Evolutionary conservation across 2,113 vertebrate species (phyloP).

Genomic region (Chloropsis hardwickii): DNA sequence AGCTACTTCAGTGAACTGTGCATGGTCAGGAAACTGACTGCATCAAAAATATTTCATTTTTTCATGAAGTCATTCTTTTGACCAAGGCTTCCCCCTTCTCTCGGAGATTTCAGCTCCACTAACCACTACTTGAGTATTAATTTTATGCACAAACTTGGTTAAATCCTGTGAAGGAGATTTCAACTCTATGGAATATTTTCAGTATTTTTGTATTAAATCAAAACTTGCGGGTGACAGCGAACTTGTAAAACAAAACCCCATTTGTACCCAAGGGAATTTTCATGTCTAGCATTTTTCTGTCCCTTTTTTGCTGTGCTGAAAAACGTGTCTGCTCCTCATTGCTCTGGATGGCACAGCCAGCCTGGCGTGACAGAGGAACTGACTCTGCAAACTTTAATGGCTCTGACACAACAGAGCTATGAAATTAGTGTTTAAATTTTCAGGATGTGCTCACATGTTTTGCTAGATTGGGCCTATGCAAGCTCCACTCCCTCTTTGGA

Average conservation of each 20-base stretch:
- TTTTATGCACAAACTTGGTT: background rate
- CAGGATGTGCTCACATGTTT: background rate
- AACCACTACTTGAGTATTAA: background rate
- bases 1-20: slow-evolving; percentile 47
- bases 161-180: background rate
- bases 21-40: background rate
- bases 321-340: background rate
- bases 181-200: background rate
- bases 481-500: background rate
- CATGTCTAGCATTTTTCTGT: background rate
- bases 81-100: background rate
- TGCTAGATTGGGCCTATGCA: background rate
- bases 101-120: background rate
- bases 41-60: slow-evolving; percentile 30
- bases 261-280: background rate
- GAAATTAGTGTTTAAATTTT: background rate
- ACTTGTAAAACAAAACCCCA: background rate
- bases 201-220: background rate
- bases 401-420: background rate
- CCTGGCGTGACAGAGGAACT: background rate
- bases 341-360: background rate
- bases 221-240: background rate
- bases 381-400: background rate
- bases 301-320: background rate
- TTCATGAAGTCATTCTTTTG: background rate